Conservation (phyloP, 2,797 vertebrate species). For the Coranthus polyacanthus region DNA sequence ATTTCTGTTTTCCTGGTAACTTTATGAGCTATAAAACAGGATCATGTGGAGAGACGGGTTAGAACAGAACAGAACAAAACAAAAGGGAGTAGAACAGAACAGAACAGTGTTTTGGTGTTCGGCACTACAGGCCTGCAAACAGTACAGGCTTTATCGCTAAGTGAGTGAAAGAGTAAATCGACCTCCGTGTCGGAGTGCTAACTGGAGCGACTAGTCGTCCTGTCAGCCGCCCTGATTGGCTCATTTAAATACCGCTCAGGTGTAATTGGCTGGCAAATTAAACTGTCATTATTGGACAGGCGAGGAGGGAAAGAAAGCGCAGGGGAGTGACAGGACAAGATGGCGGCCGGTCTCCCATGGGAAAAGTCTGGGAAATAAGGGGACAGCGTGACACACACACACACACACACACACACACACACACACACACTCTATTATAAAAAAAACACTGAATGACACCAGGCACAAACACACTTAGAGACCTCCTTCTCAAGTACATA, state of each 20-base stretch:
- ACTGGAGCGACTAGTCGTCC: conserved; percentile 84
- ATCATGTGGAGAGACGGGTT: no score
- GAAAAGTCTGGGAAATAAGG: conserved; percentile 68
- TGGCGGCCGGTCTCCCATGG: conserved; percentile 71
- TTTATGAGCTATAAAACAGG: no score
- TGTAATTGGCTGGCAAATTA: conserved; percentile 93
- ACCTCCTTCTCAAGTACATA: conserved; percentile 36
- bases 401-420: conserved; percentile 21
- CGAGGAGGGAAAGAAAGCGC: conserved; percentile 64
- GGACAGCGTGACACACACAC: conserved; percentile 22
- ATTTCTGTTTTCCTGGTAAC: no score
- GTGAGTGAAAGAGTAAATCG: conserved; percentile 66
- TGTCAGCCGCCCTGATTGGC: conserved; percentile 85
- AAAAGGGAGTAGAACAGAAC: background rate
- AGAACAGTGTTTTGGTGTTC: background rate
- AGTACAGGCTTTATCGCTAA: conserved; percentile 34
- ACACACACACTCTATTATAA: conserved; percentile 11
- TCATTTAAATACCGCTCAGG: conserved; percentile 92
- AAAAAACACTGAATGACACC: conserved; percentile 15
- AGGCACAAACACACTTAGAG: conserved; percentile 35
- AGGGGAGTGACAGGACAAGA: conserved; percentile 83
- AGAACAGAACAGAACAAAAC: no score
- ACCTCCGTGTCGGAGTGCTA: conserved; percentile 72
- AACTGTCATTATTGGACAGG: conserved; percentile 89
- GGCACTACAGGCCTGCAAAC: conserved; percentile 31